phyloP scores from a whole-genome alignment of 2,113 vertebrate species.

The Myiagra hebetior region DNA sequence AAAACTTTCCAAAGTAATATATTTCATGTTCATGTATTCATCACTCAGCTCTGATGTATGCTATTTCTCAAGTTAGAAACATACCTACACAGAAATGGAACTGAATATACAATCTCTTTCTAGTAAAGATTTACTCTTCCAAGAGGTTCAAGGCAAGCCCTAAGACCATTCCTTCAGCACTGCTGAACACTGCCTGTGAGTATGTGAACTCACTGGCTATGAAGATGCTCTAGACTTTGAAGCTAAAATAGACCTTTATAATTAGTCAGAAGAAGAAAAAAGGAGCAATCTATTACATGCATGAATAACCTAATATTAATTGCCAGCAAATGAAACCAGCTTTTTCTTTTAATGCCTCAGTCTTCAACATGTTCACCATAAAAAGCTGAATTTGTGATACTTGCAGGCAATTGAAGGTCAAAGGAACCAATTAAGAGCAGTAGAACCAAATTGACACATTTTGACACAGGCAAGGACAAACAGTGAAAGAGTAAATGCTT shows the following conservation, averaged over 20 bases:
- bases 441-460: background rate
- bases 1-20: constrained; percentile 51
- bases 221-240: background rate
- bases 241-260: constrained; percentile 12
- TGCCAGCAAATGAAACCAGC: background rate
- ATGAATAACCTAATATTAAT: constrained; percentile 7
- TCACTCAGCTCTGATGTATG: constrained; percentile 47
- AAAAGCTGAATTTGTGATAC: background rate
- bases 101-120: constrained; percentile 25
- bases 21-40: constrained; percentile 10
- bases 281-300: background rate
- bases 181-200: background rate
- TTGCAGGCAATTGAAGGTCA: background rate
- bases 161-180: background rate
- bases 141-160: background rate
- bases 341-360: background rate
- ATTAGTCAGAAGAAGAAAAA: background rate
- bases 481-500: background rate
- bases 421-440: background rate
- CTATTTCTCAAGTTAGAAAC: constrained; percentile 42
- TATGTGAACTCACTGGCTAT: background rate
- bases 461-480: background rate
- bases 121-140: constrained; percentile 44
- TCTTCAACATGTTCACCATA: background rate
- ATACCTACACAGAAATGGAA: constrained; percentile 35